A percentile compares a stretch with the other conserved stretches of the same genome.
Conservation (phyloP, 1,140 invertebrate species). For the Papilio glaucus region DNA sequence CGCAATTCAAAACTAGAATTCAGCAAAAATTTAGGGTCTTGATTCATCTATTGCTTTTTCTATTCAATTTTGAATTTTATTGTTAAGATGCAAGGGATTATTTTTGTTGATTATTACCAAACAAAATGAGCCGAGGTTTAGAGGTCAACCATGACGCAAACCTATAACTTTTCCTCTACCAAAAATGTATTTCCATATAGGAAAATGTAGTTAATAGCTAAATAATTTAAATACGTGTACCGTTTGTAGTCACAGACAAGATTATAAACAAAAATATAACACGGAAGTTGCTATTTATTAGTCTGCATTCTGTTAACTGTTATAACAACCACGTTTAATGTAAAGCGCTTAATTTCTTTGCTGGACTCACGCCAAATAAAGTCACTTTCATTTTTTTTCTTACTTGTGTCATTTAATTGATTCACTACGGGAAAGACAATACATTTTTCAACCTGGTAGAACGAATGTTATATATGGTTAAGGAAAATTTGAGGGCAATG, state of each 20-base stretch:
- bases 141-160: neutral
- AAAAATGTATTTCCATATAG: neutral
- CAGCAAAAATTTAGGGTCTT: too few relatives aligned
- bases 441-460: neutral
- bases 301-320: neutral
- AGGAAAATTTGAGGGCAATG: neutral
- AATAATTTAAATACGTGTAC: neutral
- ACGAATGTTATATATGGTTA: neutral
- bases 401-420: neutral
- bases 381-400: slow-evolving; percentile 8
- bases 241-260: neutral
- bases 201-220: neutral
- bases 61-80: too few relatives aligned
- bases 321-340: slow-evolving; percentile 6
- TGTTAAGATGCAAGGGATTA: too few relatives aligned
- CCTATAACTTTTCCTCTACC: neutral
- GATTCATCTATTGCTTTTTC: too few relatives aligned
- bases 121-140: too few relatives aligned
- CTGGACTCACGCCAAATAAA: neutral
- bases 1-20: too few relatives aligned
- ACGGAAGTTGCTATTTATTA: neutral
- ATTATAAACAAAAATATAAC: slow-evolving; percentile 15
- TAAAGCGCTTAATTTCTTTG: slow-evolving; percentile 4
- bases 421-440: neutral
- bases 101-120: too few relatives aligned